These are phyloP conservation scores for Pandion haliaetus DNA, from an alignment of 2,113 vertebrate species.

Conservation along the genomic window DNA sequence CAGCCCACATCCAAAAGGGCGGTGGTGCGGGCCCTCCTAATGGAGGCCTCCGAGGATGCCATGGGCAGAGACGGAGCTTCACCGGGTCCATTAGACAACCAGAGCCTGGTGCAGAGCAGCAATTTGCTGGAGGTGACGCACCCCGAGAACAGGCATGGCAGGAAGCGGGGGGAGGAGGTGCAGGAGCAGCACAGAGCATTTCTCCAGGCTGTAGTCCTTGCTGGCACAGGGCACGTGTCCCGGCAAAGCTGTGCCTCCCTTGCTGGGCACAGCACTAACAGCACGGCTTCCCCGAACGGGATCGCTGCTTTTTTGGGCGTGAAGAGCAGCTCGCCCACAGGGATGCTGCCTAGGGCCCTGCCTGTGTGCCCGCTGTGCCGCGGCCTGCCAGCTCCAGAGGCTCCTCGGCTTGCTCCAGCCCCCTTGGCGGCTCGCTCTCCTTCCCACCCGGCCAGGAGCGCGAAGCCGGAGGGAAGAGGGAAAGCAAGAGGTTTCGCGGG, in stretches of 20 bases:
- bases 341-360: background rate
- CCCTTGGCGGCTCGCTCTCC: background rate
- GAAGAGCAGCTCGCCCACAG: background rate
- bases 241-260: background rate
- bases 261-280: background rate
- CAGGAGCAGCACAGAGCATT: background rate
- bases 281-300: fast-evolving
- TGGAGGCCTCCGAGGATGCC: background rate
- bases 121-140: background rate
- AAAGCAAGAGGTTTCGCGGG: background rate
- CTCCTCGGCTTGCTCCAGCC: background rate
- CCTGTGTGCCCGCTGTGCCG: fast-evolving
- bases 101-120: background rate
- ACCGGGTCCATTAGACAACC: background rate
- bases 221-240: background rate
- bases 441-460: background rate
- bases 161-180: background rate
- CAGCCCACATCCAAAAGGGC: background rate
- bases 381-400: background rate
- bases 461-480: background rate
- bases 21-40: background rate
- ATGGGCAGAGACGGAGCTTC: background rate
- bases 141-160: background rate
- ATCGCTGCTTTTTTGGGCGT: fast-evolving
- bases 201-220: background rate